Conservation (phyloP, 2,113 vertebrate genomes). For the Chionomys nivalis region DNA sequence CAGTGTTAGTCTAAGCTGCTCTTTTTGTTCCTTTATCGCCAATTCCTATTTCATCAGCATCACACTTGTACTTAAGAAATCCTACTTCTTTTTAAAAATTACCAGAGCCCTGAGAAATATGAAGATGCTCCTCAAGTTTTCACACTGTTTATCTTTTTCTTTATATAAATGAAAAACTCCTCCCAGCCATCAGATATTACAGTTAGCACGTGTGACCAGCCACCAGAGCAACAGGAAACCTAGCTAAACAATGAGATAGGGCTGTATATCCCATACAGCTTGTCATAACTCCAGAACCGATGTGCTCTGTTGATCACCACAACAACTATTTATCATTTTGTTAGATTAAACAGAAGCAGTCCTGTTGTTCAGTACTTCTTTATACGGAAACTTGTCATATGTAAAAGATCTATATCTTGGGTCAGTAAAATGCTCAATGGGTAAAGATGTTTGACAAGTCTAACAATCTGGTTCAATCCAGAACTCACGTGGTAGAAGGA, state of each 20-base stretch:
- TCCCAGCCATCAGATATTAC: not conserved
- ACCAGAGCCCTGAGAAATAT: not conserved
- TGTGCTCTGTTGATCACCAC: not conserved
- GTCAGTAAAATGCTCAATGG: not conserved
- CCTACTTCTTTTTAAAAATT: conserved; percentile 36
- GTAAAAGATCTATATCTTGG: not conserved
- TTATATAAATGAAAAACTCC: conserved; percentile 35
- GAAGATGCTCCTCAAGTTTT: conserved; percentile 13
- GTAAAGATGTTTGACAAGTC: not conserved
- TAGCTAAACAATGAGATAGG: conserved; percentile 2
- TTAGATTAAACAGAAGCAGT: conserved; percentile 47
- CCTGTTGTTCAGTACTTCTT: conserved; percentile 39
- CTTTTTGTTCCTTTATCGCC: not conserved
- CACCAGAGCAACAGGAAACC: conserved; percentile 46
- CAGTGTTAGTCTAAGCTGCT: not conserved
- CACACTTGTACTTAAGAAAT: conserved; percentile 39
- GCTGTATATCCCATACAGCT: not conserved
- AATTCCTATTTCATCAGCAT: conserved; percentile 27
- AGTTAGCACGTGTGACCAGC: not conserved
- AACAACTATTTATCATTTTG: not conserved
- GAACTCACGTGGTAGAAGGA: not conserved
- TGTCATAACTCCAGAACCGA: conserved; percentile 3
- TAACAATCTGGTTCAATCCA: not conserved
- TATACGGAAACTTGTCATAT: conserved; percentile 20
- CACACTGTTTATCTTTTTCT: not conserved